Evolutionary conservation across 2,113 vertebrate species (phyloP), one percentile per base, ranked within the genome.

Genomic region (Alces alces): DNA sequence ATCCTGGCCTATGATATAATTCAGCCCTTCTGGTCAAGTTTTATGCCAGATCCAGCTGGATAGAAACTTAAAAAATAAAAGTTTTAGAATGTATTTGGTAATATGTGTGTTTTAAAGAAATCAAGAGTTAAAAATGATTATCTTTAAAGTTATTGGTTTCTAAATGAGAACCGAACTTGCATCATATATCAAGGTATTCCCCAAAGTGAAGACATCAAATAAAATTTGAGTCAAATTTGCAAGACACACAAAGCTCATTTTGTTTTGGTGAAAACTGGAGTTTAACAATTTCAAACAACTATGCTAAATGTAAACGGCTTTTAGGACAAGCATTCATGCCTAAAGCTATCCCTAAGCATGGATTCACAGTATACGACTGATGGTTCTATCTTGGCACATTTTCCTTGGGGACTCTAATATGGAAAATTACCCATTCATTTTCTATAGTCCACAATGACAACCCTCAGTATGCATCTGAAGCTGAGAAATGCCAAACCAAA

Each of bases 251-350:
- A 97, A 97, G 52, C 43, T 91, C 23, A 92, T 54, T 94, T 80
- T 73, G 45, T 73, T 95, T 36, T 66, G 96, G 25, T 54, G n/a
- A 97, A 91, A 83, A 84, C 1, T 55, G 33, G 54, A 85, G 61
- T 84, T 64, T 86, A 83, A 96, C 57, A 90, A 90, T 93, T 58
- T 97, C 73, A 92, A 87, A 91, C 80, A 14, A 94, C n/a, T 79
- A 95, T 83, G 92, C 58, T 88, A 91, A 96, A 45, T 78, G 19
- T 54, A 91, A 88, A 93, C 55, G 50, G 39, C 58, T 91, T 92
- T 97, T 13, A 86, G 58, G 89, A 66, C 15, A 88, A 95, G 73
- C 70, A 84, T 27, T 52, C 30, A 47, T 61, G 27, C 60, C 50
- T 93, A 33, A 33, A 85, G 55, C 57, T 88, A 78, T 94, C 70